These are phyloP conservation scores for Nymphicus hollandicus DNA, from an alignment of 2,113 vertebrate species.

Conservation along the genomic window DNA sequence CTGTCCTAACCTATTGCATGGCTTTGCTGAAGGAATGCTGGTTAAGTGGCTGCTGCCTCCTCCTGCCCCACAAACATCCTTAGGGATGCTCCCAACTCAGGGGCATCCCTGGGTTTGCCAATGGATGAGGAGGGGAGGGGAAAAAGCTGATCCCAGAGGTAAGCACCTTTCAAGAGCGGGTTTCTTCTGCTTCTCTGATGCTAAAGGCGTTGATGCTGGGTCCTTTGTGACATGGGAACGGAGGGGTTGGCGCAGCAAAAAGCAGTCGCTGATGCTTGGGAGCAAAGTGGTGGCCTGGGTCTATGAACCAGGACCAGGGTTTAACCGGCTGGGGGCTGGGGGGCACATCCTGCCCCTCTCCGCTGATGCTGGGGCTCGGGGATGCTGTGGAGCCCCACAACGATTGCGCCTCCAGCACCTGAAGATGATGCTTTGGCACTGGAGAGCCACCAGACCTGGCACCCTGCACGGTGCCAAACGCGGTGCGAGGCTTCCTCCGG, in stretches of 20 bases:
- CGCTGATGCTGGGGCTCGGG: not conserved
- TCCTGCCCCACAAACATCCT: not conserved
- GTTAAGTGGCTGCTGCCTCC: not conserved
- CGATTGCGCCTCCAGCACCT: too few species aligned
- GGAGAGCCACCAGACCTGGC: not conserved
- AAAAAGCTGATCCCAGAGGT: not conserved
- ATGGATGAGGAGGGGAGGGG: not conserved
- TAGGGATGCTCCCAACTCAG: not conserved
- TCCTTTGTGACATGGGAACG: not conserved
- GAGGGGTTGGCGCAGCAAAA: not conserved
- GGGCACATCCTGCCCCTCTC: not conserved
- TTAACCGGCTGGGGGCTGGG: not conserved
- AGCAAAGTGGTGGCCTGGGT: not conserved
- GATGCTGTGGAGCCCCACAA: not conserved
- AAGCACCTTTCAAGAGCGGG: not conserved
- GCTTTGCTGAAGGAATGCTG: conserved; percentile 23
- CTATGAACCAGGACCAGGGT: not conserved
- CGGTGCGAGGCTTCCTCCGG: not conserved
- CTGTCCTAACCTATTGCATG: conserved; percentile 17
- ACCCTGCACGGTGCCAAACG: not conserved
- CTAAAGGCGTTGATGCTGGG: not conserved
- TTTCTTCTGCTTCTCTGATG: not conserved
- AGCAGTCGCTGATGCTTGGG: not conserved
- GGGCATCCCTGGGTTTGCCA: not conserved
- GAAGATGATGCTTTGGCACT: too few species aligned